Evolutionary conservation across 2,888 invertebrate genomes (phyloP).

Genomic region (Cybosia mesomella): DNA sequence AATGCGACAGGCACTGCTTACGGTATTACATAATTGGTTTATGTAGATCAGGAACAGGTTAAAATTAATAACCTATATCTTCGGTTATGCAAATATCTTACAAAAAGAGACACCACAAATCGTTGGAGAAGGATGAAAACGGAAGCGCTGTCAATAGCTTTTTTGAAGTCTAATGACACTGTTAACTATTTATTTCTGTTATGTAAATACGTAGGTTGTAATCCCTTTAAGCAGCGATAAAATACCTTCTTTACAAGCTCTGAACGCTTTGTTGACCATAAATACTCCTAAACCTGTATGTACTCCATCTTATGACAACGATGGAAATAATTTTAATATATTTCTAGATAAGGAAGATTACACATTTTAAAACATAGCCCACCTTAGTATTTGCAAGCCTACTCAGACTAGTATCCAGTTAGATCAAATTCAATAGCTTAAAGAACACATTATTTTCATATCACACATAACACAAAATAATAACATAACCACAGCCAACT

Average conservation of each 20-base stretch:
- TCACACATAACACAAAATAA: neutral
- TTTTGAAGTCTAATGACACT: too few relatives aligned
- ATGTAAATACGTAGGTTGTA: too few relatives aligned
- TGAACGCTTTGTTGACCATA: too few relatives aligned
- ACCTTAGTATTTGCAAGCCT: neutral
- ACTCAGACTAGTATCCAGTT: neutral
- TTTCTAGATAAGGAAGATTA: neutral
- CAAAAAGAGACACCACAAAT: neutral
- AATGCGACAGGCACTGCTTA: neutral
- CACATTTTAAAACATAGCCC: neutral
- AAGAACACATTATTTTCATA: too few relatives aligned
- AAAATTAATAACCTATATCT: too few relatives aligned
- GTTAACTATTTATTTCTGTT: too few relatives aligned
- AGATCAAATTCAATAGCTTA: neutral
- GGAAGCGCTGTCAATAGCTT: neutral
- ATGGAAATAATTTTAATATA: neutral
- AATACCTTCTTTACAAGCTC: too few relatives aligned
- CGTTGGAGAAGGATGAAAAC: neutral
- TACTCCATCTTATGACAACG: too few relatives aligned
- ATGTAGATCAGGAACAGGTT: too few relatives aligned
- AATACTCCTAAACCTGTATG: too few relatives aligned
- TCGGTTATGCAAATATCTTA: conserved; percentile 1
- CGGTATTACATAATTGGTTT: neutral
- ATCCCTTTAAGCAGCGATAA: too few relatives aligned
- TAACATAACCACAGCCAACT: neutral